Evolutionary conservation across 2,888 invertebrate genomes (phyloP).

Genomic region (Gastrophysa polygoni): DNA sequence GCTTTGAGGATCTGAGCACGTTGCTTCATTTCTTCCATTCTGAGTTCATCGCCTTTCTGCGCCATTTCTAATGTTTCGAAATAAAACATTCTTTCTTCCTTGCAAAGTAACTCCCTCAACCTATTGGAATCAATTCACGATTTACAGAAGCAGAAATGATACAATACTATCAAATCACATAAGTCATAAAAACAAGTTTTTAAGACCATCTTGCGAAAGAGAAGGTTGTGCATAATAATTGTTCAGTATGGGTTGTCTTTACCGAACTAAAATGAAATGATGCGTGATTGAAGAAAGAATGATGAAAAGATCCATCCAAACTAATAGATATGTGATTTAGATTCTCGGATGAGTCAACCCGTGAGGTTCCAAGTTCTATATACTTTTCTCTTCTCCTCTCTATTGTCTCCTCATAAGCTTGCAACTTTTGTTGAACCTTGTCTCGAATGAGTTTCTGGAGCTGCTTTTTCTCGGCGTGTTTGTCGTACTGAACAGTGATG

Average conservation of each 20-base stretch:
- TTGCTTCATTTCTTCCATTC: slow-evolving; percentile 61
- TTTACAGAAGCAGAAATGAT: too few species aligned
- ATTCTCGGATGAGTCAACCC: too few species aligned
- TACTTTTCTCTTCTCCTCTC: slow-evolving; percentile 57
- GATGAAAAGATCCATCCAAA: too few species aligned
- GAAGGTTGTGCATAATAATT: too few species aligned
- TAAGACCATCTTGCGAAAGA: too few species aligned
- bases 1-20: slow-evolving; percentile 59
- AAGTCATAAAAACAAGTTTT: too few species aligned
- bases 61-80: slow-evolving; percentile 63
- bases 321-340: too few species aligned
- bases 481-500: slow-evolving; percentile 41
- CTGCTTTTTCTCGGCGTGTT: slow-evolving; percentile 43
- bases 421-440: slow-evolving; percentile 46
- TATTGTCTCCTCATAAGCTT: slow-evolving; percentile 48
- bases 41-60: slow-evolving; percentile 60
- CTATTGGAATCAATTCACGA: slow-evolving; percentile 53
- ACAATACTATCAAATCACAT: too few species aligned
- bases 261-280: too few species aligned
- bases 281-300: too few species aligned
- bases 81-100: slow-evolving; percentile 62
- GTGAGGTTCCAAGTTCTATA: too few species aligned
- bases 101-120: slow-evolving; percentile 57
- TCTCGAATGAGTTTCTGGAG: slow-evolving; percentile 45
- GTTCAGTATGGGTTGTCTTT: too few species aligned